Conservation (phyloP, 2,797 vertebrate species). For the Lateolabrax maculatus region DNA sequence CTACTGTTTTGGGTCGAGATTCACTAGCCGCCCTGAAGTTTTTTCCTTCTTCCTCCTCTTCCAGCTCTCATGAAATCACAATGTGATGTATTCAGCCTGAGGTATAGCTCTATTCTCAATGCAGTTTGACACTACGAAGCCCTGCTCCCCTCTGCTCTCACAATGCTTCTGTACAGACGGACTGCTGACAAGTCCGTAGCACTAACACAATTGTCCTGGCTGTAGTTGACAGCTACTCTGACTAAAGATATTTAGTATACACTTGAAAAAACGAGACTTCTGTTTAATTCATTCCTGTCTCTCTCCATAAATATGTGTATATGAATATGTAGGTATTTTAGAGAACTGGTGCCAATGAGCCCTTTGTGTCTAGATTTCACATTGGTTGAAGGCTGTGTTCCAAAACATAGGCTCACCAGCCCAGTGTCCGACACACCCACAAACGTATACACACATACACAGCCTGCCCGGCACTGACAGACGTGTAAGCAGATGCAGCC, state of each 20-base stretch:
- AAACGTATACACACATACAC: slow-evolving; percentile 65
- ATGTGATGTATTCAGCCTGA: slow-evolving; percentile 86
- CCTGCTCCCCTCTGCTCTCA: slow-evolving; percentile 77
- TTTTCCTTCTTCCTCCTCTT: slow-evolving; percentile 65
- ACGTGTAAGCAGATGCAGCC: slow-evolving; percentile 95
- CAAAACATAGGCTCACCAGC: slow-evolving; percentile 55
- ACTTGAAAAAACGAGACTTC: slow-evolving; percentile 26
- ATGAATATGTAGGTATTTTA: slow-evolving; percentile 15
- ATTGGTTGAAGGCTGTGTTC: slow-evolving; percentile 29
- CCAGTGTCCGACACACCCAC: slow-evolving; percentile 61
- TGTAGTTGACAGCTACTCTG: slow-evolving; percentile 35
- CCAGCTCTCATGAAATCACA: slow-evolving; percentile 86
- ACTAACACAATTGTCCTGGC: slow-evolving; percentile 54
- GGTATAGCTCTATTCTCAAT: slow-evolving; percentile 85
- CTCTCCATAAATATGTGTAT: slow-evolving; percentile 7
- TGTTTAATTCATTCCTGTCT: slow-evolving; percentile 22
- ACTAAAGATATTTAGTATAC: slow-evolving; percentile 35
- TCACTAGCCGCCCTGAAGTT: slow-evolving; percentile 72
- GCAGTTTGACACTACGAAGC: slow-evolving; percentile 83
- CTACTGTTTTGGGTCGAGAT: slow-evolving; percentile 77
- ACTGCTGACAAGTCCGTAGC: slow-evolving; percentile 62
- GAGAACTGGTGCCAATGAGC: slow-evolving; percentile 10
- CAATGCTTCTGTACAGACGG: slow-evolving; percentile 63
- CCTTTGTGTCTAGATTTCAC: slow-evolving; percentile 55
- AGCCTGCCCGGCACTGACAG: slow-evolving; percentile 89